Evolutionary conservation across 2,888 invertebrate species (phyloP).

Genomic region (Limnephilus auricula): DNA sequence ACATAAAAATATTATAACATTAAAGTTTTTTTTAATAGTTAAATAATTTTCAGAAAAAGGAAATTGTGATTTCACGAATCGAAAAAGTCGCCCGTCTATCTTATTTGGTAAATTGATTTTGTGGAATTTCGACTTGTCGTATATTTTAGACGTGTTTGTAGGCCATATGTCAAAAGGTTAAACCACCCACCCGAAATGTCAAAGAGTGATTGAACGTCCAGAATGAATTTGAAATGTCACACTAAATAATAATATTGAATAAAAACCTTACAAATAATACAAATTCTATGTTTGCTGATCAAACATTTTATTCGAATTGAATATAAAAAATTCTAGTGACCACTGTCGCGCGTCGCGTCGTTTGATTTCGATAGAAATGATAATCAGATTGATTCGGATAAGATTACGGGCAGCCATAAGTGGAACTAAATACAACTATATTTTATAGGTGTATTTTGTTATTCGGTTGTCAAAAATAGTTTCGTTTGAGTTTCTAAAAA

Average conservation of each 20-base stretch:
- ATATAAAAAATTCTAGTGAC: too few species aligned
- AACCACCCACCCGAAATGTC: neutral
- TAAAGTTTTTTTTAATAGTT: neutral
- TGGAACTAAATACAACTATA: too few species aligned
- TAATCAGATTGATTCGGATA: neutral
- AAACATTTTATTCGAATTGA: neutral
- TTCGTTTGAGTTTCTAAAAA: too few species aligned
- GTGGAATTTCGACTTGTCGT: neutral
- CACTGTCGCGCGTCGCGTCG: too few species aligned
- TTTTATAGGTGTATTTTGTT: too few species aligned
- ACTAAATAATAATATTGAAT: neutral
- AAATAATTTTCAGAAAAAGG: neutral
- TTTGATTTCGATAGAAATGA: neutral
- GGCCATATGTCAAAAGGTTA: neutral
- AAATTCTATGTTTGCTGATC: neutral
- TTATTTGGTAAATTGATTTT: conserved; percentile 2
- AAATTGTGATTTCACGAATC: neutral
- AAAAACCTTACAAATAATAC: neutral
- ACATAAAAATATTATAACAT: too few species aligned
- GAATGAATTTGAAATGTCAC: conserved; percentile 9
- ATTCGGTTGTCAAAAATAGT: too few species aligned
- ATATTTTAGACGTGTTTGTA: neutral
- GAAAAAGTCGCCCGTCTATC: neutral
- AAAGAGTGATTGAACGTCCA: conserved; percentile 31
- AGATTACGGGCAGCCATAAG: too few species aligned